Percentiles rank a stretch among this genome's conserved stretches.
These are phyloP conservation scores for Spinibarbus caldwelli DNA, from an alignment of 2,797 vertebrate genomes.

Conservation along the genomic window DNA sequence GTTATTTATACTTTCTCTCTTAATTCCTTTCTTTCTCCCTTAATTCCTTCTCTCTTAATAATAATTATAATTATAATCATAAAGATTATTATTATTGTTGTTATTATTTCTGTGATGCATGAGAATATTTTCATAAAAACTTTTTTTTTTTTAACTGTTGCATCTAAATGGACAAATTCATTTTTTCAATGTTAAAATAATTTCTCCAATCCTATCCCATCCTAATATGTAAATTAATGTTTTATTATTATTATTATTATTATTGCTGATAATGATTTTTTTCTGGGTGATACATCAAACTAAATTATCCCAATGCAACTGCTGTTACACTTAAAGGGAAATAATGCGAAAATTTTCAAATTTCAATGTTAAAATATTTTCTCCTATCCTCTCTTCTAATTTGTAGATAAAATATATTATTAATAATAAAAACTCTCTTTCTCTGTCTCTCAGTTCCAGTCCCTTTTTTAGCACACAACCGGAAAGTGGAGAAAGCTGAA, in stretches of 20 bases:
- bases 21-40: too few species aligned
- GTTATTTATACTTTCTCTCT: background rate
- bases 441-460: slow-evolving; percentile 74
- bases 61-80: background rate
- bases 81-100: too few species aligned
- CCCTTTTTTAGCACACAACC: slow-evolving; percentile 86
- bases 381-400: background rate
- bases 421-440: slow-evolving; percentile 2
- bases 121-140: background rate
- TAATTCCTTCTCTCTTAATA: background rate
- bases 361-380: background rate
- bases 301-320: background rate
- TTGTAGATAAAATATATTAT: background rate
- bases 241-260: background rate
- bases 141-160: background rate
- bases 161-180: background rate
- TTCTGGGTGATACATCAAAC: background rate
- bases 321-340: background rate
- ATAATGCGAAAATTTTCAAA: background rate
- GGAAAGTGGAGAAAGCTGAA: slow-evolving; percentile 87
- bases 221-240: background rate
- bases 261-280: background rate
- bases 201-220: background rate
- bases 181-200: background rate
- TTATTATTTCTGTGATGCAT: background rate